These are phyloP conservation scores for Neogobius melanostomus DNA, from an alignment of 2,113 vertebrate species.

Conservation along the genomic window DNA sequence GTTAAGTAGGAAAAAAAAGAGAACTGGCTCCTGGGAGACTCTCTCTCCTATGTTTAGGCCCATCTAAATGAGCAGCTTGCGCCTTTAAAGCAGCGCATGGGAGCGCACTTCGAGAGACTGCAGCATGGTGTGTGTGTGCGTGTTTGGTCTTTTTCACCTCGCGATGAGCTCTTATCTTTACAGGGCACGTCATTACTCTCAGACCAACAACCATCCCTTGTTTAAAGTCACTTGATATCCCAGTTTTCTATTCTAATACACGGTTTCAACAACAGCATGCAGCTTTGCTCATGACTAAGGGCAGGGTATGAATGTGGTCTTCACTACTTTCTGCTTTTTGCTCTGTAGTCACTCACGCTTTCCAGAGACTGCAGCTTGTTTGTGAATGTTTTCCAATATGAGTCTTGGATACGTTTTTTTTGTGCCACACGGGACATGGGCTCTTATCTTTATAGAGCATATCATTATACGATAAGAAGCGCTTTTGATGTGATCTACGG, in stretches of 20 bases:
- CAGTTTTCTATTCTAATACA: not conserved
- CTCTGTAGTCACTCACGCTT: not conserved
- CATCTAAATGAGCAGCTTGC: slow-evolving; percentile 40
- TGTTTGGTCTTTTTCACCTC: not conserved
- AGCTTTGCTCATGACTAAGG: slow-evolving; percentile 1
- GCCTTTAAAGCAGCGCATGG: slow-evolving; percentile 24
- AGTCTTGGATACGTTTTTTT: slow-evolving; percentile 24
- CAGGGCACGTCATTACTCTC: slow-evolving; percentile 43
- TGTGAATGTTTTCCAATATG: not conserved
- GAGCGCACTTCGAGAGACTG: not conserved
- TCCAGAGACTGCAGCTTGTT: not conserved
- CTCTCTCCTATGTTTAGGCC: slow-evolving; percentile 47
- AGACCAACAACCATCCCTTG: not conserved
- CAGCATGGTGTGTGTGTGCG: not conserved
- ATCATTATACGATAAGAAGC: slow-evolving; percentile 57
- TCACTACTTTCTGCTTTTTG: not conserved
- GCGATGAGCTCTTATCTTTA: slow-evolving; percentile 42
- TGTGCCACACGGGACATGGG: slow-evolving; percentile 16
- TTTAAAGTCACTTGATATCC: not conserved
- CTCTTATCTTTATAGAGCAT: slow-evolving; percentile 51
- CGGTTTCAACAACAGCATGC: not conserved
- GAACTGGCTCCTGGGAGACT: slow-evolving; percentile 60
- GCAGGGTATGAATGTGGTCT: not conserved
- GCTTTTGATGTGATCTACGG: slow-evolving; percentile 62
- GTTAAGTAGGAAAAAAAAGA: slow-evolving; percentile 33